Base-by-base conservation (phyloP, 2,113 vertebrate genomes). In the Cricetomys ansorgei region DNA sequence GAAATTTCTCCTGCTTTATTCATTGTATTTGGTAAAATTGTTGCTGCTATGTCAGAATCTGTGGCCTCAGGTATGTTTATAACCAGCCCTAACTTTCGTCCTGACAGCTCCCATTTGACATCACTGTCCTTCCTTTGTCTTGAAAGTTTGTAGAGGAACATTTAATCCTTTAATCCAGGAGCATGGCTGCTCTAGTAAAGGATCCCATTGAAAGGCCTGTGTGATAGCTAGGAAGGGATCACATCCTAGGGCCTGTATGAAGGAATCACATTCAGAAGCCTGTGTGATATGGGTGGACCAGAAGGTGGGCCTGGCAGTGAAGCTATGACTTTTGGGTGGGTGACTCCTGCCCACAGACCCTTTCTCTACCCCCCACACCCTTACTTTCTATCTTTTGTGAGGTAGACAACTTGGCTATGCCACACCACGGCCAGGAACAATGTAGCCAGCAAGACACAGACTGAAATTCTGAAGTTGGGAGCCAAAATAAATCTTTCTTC, bases 61-160 rank as follows among this genome's bases (percentile, higher is more conserved):
- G 79, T 8, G 70, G 88, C 70, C 85, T 77, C 64, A n/a, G 43
- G 23, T 25, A 27, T 48, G 13, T n/a, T 34, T 57, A 57, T 17
- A 65, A 43, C 69, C 86, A 59, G 31, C 37, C 37, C 43, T 90
- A 76, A 59, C 50, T 70, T 88, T 9, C 57, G 92, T 79, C 29
- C 13, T 88, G 12, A 43, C 40, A 65, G 11, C 15, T 80, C 65
- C 84, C 17, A 31, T 84, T 86, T 86, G 40, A 81, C 15, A 15
- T 91, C 45, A 77, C 40, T 73, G 19, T 81, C 16, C 89, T 88
- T 81, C 45, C 59, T 93, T 87, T 83, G 31, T 83, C 84, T 84
- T 70, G 57, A 75, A n/a, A n/a, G n/a, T n/a, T n/a, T n/a, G n/a
- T n/a, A n/a, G n/a, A n/a, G n/a, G n/a, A n/a, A n/a, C n/a, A n/a